These are phyloP conservation scores for Chamaetylas fuelleborni DNA, from an alignment of 2,113 vertebrate genomes.

Conservation along the genomic window DNA sequence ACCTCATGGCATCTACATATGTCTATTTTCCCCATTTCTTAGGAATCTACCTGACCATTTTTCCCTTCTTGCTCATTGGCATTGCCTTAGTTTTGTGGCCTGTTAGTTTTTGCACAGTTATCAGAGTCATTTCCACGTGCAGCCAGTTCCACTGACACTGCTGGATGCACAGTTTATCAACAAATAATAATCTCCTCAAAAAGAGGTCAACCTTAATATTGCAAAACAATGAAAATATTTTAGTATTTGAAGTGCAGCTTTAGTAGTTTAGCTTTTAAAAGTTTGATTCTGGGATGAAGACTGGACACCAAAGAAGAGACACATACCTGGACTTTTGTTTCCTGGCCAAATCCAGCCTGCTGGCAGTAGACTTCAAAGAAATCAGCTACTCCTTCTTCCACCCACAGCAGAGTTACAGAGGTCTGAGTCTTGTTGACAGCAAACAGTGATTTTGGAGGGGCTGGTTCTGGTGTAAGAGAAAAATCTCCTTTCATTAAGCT, in stretches of 20 bases:
- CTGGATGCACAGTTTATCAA: not conserved
- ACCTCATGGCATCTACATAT: not conserved
- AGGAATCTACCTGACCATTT: not conserved
- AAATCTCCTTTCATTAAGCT: not conserved
- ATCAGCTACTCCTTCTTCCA: constrained; percentile 91
- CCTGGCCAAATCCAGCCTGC: constrained; percentile 63
- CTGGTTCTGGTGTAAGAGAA: constrained; percentile 80
- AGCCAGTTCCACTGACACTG: not conserved
- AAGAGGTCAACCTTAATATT: not conserved
- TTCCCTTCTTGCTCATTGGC: not conserved
- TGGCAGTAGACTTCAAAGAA: constrained; percentile 89
- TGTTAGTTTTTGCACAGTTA: not conserved
- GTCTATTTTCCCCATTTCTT: not conserved
- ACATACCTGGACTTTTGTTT: constrained; percentile 79
- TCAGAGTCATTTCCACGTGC: not conserved
- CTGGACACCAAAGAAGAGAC: not conserved
- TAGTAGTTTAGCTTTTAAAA: not conserved
- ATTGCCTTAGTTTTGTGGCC: not conserved
- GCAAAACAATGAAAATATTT: not conserved
- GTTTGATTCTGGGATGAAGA: not conserved
- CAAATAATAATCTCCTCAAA: not conserved
- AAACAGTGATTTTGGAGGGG: constrained; percentile 87
- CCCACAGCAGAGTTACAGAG: constrained; percentile 91
- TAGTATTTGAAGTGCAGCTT: not conserved
- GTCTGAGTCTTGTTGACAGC: constrained; percentile 91